Base-by-base conservation (phyloP, 2,113 vertebrate genomes). In the Dolichallabes microphthalmus region DNA sequence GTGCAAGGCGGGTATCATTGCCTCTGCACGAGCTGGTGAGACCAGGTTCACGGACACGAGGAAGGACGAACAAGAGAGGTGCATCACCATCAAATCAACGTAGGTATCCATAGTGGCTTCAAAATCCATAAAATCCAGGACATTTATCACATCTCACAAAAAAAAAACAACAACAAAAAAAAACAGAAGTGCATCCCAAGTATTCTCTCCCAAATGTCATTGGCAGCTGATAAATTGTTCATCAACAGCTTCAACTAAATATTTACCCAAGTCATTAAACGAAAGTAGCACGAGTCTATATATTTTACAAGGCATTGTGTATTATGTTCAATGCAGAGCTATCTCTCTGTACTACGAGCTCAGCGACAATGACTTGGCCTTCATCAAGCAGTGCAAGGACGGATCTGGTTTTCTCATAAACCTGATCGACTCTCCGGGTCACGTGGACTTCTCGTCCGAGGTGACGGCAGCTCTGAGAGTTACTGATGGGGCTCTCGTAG, bases 361-460 rank as follows among this genome's bases (percentile, higher is more conserved):
- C 19, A 87, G 88, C 76, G 88, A 87, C 20, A 89, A 85, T 0
- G 45, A 90, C 85, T 86, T 92, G 81, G 88, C 85, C 86, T 93
- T 93, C 83, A 91, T 92, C 87, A 92, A 92, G 82, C 88, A 90
- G 32, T 71, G 79, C 75, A 91, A 88, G 79, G 89, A 87, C 80
- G 86, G 86, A 63, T 88, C 86, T 57, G 86, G 86, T 75, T 93
- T 92, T 90, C 90, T 93, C 82, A 90, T 87, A 88, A 93, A 92
- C 80, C 91, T 93, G 85, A 92, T 90, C 45, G 91, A 91, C 66
- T 93, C 89, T 20, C 90, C 88, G 0, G 90, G 88, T 82, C 90
- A 87, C 15, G 84, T 90, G 32, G 66, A 90, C 88, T 94, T 93
- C 88, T 93, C 87, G 73, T 93, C 93, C 32, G 91, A 93, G 91